These are phyloP conservation scores for Habrosyne pyritoides DNA, from an alignment of 2,888 invertebrate genomes.

Conservation along the genomic window DNA sequence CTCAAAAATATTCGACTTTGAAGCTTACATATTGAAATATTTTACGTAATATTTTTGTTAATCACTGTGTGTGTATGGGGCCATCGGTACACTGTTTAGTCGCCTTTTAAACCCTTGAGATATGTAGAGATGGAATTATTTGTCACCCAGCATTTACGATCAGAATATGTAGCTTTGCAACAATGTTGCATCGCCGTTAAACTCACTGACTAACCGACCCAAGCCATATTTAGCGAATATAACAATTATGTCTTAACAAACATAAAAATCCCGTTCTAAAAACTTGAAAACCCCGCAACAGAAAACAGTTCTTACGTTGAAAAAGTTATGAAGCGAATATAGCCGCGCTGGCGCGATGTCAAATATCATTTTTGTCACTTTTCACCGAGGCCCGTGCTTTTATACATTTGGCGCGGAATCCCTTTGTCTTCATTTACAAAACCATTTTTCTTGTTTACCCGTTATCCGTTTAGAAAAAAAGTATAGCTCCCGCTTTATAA, in stretches of 20 bases:
- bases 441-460: slow-evolving; percentile 70
- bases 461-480: slow-evolving; percentile 47
- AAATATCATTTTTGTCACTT: slow-evolving; percentile 62
- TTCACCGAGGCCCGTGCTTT: slow-evolving; percentile 39
- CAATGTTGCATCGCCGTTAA: neutral
- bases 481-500: slow-evolving; percentile 29
- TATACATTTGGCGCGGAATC: slow-evolving; percentile 44
- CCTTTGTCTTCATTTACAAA: slow-evolving; percentile 69
- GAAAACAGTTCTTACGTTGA: slow-evolving; percentile 35
- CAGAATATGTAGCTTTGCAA: neutral
- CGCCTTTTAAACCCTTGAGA: no score
- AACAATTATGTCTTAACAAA: neutral
- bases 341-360: slow-evolving; percentile 34
- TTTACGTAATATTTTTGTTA: no score
- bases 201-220: neutral
- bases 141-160: no score
- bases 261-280: neutral
- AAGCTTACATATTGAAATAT: no score
- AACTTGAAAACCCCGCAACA: slow-evolving; percentile 4
- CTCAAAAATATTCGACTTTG: no score
- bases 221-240: neutral
- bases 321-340: slow-evolving; percentile 41
- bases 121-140: no score
- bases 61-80: no score
- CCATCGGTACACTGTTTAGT: no score